Base-by-base conservation (phyloP, 92 coral and sea anemone species). In the Palythoa grandiflora region DNA sequence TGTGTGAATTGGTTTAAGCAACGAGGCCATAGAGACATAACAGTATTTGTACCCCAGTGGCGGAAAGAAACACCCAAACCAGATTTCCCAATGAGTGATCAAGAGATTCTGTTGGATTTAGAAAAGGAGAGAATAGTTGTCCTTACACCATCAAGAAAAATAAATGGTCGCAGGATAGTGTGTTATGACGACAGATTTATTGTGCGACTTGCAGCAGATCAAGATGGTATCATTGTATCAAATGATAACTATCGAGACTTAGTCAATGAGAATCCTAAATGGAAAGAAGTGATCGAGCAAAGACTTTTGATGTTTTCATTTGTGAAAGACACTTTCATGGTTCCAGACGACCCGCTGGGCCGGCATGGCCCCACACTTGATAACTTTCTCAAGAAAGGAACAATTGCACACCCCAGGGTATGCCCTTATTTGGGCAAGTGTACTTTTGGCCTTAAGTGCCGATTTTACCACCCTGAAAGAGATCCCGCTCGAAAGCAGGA, bases 11-110 rank as follows among this genome's bases (percentile, higher is more conserved):
- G 93, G 91, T 97, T 97, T 73, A 90, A 90, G 68, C 84, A 88
- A 14, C 80, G 94, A 68, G 99, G 99, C 16, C 99, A 97, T 86
- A 95, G 88, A 12, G 98, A 97, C 71, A 95, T 97, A 37, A 95
- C 98, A 1, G 99, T 97, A n/a, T 97, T 97, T 94, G 98, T 97
- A 20, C 99, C 99, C 16, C 93, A 91, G 14, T 97, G 99, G 99
- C 89, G 99, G 1, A 97, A 97, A 66, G 99, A 97, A 79, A 85
- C 92, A 2, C 88, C 99, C 7, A 91, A 93, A 72, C 91, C 93
- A 3, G 99, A 97, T 77, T 88, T 92, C 21, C 97, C 97, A 1
- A 95, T 95, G 54, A 95, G 90, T 48, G 96, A 97, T 73, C 98
- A 95, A 77, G 96, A 94, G 38, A 88, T 95, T 21, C 86, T 97